A percentile compares a stretch with the other conserved stretches of the same genome.
These are phyloP conservation scores for Phycodurus eques DNA, from an alignment of 2,113 vertebrate genomes.

Conservation along the genomic window DNA sequence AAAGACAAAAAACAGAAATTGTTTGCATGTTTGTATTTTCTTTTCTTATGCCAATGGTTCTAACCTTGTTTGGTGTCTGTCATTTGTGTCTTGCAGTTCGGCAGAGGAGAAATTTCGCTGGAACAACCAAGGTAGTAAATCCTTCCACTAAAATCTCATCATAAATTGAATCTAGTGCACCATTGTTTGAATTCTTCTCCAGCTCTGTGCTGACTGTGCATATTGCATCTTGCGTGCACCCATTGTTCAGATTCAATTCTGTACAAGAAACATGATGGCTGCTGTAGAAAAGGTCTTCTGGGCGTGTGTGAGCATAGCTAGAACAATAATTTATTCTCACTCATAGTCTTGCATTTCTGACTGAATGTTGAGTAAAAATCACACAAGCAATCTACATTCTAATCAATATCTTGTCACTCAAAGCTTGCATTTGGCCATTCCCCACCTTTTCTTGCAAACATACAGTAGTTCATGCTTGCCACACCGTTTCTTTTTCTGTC, in stretches of 20 bases:
- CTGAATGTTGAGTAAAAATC: conserved; percentile 24
- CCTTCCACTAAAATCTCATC: conserved; percentile 6
- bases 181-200: conserved; percentile 21
- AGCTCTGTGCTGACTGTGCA: conserved; percentile 17
- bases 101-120: conserved; percentile 97
- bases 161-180: conserved; percentile 3
- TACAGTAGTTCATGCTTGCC: neutral
- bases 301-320: neutral
- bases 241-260: conserved; percentile 16
- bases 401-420: conserved; percentile 10
- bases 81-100: conserved; percentile 80
- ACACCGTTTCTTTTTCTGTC: neutral
- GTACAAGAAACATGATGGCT: neutral
- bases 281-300: neutral
- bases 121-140: conserved; percentile 92
- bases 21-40: neutral
- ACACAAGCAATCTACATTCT: conserved; percentile 16
- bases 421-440: neutral
- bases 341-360: neutral
- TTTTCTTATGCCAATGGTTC: neutral
- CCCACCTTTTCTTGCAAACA: neutral
- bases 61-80: conserved; percentile 37
- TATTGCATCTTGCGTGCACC: neutral
- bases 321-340: neutral
- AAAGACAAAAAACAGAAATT: neutral